Conservation (phyloP, 2,797 vertebrate genomes). For the Microtus californicus region DNA sequence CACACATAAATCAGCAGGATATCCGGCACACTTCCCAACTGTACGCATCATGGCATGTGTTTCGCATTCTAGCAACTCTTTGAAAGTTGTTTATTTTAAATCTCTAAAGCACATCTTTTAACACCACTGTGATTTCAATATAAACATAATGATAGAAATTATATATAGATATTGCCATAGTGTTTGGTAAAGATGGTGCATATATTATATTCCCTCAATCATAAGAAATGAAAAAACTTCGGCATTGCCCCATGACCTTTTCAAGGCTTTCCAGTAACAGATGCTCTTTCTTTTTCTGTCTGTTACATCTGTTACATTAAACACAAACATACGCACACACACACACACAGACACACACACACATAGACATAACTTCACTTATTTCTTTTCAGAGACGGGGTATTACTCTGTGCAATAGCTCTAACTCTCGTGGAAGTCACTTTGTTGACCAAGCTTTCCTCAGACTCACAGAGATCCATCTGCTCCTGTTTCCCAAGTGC, state of each 20-base stretch:
- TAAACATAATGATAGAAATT: constrained; percentile 9
- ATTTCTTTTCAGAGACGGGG: too few species aligned
- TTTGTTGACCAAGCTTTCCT: too few species aligned
- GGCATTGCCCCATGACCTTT: background rate
- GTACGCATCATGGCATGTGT: constrained; percentile 22
- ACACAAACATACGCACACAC: background rate
- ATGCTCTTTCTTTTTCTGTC: background rate
- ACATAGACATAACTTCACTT: background rate
- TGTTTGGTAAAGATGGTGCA: background rate
- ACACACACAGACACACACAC: background rate
- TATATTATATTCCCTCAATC: background rate
- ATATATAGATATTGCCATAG: background rate
- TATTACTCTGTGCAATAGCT: too few species aligned
- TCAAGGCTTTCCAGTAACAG: background rate
- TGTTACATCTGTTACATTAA: background rate
- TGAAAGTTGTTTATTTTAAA: background rate
- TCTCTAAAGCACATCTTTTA: background rate
- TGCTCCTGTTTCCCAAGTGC: too few species aligned
- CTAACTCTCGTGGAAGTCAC: too few species aligned
- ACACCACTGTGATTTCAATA: background rate
- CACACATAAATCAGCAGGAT: constrained; percentile 78
- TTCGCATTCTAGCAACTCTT: constrained; percentile 51
- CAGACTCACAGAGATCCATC: too few species aligned
- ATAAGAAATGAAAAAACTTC: background rate
- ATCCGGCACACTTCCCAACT: background rate